Percentiles rank a stretch among this genome's conserved stretches.
Evolutionary conservation across 2,113 vertebrate genomes (phyloP).

Genomic region (Brienomyrus longianalis): DNA sequence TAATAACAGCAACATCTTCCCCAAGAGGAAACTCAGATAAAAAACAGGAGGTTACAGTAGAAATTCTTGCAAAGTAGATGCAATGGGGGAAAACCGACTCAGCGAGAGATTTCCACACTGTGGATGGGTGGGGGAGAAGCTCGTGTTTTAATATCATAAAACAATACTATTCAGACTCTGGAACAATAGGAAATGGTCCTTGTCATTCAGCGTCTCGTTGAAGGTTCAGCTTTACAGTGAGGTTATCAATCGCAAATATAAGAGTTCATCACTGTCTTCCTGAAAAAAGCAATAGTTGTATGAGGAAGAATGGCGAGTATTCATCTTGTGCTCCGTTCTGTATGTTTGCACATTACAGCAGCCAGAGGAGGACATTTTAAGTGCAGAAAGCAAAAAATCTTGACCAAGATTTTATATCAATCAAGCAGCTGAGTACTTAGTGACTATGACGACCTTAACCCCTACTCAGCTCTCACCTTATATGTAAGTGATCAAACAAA

Average conservation of each 20-base stretch:
- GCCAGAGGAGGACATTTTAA: not conserved
- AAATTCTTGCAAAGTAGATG: not conserved
- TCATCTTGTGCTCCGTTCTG: not conserved
- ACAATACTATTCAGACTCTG: not conserved
- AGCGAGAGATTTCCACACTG: not conserved
- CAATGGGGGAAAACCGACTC: not conserved
- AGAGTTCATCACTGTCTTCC: not conserved
- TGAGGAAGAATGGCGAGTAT: not conserved
- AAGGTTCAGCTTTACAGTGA: not conserved
- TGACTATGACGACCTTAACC: not conserved
- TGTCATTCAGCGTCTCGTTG: not conserved
- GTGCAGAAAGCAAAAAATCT: not conserved
- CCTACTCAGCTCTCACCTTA: not conserved
- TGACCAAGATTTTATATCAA: not conserved
- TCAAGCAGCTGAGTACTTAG: not conserved
- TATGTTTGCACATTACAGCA: not conserved
- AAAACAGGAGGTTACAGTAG: not conserved
- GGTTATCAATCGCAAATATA: not conserved
- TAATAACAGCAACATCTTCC: not conserved
- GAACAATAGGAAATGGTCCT: not conserved
- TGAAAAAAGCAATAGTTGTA: not conserved
- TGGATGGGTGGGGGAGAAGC: not conserved
- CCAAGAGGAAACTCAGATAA: not conserved
- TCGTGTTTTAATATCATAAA: not conserved
- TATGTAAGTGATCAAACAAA: not conserved